Percentiles rank a stretch among this genome's conserved stretches.
Conservation (phyloP, 2,888 invertebrate species). For the Spodoptera picta region DNA sequence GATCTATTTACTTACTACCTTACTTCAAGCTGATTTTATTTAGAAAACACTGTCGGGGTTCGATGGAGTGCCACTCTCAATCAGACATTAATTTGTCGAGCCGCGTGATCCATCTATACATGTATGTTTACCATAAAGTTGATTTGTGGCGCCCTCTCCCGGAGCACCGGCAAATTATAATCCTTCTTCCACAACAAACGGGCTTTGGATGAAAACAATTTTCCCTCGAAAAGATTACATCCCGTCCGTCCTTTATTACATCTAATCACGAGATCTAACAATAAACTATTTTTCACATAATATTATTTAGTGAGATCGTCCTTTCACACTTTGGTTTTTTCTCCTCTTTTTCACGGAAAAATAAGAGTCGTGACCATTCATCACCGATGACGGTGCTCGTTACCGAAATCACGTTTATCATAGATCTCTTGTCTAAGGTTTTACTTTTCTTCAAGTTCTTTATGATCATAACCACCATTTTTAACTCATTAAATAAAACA, state of each 20-base stretch:
- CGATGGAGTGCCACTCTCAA: constrained; percentile 25
- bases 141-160: constrained; percentile 52
- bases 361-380: constrained; percentile 80
- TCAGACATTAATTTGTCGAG: constrained; percentile 36
- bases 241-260: constrained; percentile 76
- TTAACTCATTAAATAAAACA: constrained; percentile 48
- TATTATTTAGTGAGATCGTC: constrained; percentile 80
- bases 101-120: constrained; percentile 29
- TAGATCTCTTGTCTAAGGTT: constrained; percentile 87
- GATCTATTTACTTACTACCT: constrained; percentile 11
- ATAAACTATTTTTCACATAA: constrained; percentile 85
- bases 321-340: constrained; percentile 79
- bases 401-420: constrained; percentile 88
- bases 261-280: constrained; percentile 85
- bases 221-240: constrained; percentile 75
- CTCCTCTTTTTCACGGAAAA: constrained; percentile 78
- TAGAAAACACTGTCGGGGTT: constrained; percentile 26
- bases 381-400: constrained; percentile 82
- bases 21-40: constrained; percentile 12
- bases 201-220: constrained; percentile 80
- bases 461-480: constrained; percentile 57
- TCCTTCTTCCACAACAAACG: constrained; percentile 75
- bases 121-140: constrained; percentile 53
- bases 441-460: constrained; percentile 66
- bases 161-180: constrained; percentile 67